phyloP scores from a whole-genome alignment of 64 coral and sea anemone species.

The Montipora sp. region DNA sequence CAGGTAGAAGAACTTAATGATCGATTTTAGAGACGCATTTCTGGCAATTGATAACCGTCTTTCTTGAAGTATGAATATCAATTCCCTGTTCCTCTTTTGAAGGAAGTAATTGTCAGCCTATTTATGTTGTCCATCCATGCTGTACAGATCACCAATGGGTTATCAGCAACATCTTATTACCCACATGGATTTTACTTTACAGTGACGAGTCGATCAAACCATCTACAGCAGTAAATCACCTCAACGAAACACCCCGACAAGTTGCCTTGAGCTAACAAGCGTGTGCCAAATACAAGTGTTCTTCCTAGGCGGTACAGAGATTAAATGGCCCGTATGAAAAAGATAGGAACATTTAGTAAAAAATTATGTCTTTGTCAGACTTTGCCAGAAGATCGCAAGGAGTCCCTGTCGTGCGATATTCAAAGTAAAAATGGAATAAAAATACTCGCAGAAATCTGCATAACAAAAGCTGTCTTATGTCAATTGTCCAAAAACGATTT shows the following conservation, averaged over 20 bases:
- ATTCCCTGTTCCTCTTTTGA: not conserved
- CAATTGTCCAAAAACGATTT: not conserved
- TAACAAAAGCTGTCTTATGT: constrained; percentile 3
- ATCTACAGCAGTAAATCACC: not conserved
- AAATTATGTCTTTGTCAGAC: no score
- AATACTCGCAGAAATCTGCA: not conserved
- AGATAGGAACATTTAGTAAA: no score
- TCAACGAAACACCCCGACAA: not conserved
- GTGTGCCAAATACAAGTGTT: not conserved
- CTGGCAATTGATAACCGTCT: not conserved
- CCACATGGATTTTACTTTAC: not conserved
- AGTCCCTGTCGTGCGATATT: not conserved
- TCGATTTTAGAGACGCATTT: not conserved
- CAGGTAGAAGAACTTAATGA: not conserved
- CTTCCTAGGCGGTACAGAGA: not conserved
- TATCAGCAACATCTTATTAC: not conserved
- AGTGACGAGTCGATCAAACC: not conserved
- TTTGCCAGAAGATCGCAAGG: not conserved
- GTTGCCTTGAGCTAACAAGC: constrained; percentile 2
- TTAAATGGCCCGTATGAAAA: not conserved
- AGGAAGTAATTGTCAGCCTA: not conserved
- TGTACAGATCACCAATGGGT: not conserved
- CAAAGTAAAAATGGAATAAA: not conserved
- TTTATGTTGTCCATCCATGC: not conserved
- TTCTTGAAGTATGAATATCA: not conserved